Percentiles rank a stretch among this genome's conserved stretches.
phyloP scores from a whole-genome alignment of 2,888 invertebrate species.

The Idaea biselata region DNA sequence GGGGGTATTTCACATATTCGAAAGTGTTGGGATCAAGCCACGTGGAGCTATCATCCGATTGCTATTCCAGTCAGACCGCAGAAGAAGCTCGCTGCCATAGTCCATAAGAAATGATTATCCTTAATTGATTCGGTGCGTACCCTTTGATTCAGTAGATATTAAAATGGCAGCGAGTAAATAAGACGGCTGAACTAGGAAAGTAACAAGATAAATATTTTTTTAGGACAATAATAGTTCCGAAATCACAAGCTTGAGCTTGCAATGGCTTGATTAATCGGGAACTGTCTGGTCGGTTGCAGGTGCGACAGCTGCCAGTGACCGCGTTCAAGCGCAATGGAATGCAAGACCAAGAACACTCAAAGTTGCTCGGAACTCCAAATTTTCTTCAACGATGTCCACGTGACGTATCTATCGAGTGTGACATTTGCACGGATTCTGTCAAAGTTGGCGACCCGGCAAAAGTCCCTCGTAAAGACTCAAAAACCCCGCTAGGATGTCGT shows the following conservation, averaged over 20 bases:
- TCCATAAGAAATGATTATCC: constrained; percentile 46
- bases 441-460: constrained; percentile 57
- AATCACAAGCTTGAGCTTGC: constrained; percentile 17
- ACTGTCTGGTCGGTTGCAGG: constrained; percentile 69
- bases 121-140: constrained; percentile 42
- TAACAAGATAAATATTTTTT: neutral
- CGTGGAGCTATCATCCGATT: constrained; percentile 53
- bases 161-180: constrained; percentile 13
- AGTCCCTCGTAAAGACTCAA: constrained; percentile 47
- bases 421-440: constrained; percentile 39
- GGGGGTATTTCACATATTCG: constrained; percentile 66
- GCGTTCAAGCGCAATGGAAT: constrained; percentile 75
- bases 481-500: constrained; percentile 33
- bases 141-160: constrained; percentile 26
- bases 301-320: constrained; percentile 60
- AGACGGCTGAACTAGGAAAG: neutral
- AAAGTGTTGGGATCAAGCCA: constrained; percentile 57
- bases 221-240: constrained; percentile 20
- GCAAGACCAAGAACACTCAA: constrained; percentile 72
- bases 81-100: constrained; percentile 59
- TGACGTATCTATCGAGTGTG: constrained; percentile 61
- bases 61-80: constrained; percentile 52
- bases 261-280: constrained; percentile 42
- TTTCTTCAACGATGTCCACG: constrained; percentile 58
- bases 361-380: constrained; percentile 59